A percentile compares a stretch with the other conserved stretches of the same genome.
Conservation (phyloP, 2,888 invertebrate species). For the Pseudoips prasinana region DNA sequence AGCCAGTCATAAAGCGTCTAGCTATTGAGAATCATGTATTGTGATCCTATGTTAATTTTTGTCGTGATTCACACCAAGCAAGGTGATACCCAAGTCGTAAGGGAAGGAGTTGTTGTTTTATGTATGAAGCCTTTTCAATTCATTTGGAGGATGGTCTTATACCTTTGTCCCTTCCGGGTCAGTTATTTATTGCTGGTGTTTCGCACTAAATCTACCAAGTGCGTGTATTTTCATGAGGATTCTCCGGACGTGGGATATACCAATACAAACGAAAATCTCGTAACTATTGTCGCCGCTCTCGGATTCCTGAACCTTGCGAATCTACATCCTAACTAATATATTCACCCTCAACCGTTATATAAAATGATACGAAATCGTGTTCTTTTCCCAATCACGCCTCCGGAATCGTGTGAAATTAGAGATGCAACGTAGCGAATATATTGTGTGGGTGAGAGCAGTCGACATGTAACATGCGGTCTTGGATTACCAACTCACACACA, state of each 20-base stretch:
- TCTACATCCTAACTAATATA: slow-evolving; percentile 35
- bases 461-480: slow-evolving; percentile 23
- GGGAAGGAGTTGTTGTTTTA: slow-evolving; percentile 65
- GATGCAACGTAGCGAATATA: slow-evolving; percentile 21
- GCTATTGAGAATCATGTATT: slow-evolving; percentile 10
- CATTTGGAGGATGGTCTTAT: slow-evolving; percentile 72
- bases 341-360: slow-evolving; percentile 7
- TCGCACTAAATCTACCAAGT: slow-evolving; percentile 63
- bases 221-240: slow-evolving; percentile 54
- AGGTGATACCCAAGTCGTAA: slow-evolving; percentile 57
- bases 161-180: slow-evolving; percentile 78
- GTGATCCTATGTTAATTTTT: slow-evolving; percentile 53
- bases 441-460: slow-evolving; percentile 21
- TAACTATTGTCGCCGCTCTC: slow-evolving; percentile 33
- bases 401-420: slow-evolving; percentile 17
- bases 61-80: slow-evolving; percentile 54
- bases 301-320: slow-evolving; percentile 22
- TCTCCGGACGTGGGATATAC: slow-evolving; percentile 30
- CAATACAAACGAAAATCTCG: slow-evolving; percentile 46
- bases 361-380: slow-evolving; percentile 12
- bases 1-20: too few relatives aligned
- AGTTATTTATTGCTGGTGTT: slow-evolving; percentile 77
- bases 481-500: slow-evolving; percentile 27
- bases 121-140: slow-evolving; percentile 79
- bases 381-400: slow-evolving; percentile 19